Evolutionary conservation across 2,797 vertebrate species (phyloP).

Genomic region (Gadopsis bispinosus): DNA sequence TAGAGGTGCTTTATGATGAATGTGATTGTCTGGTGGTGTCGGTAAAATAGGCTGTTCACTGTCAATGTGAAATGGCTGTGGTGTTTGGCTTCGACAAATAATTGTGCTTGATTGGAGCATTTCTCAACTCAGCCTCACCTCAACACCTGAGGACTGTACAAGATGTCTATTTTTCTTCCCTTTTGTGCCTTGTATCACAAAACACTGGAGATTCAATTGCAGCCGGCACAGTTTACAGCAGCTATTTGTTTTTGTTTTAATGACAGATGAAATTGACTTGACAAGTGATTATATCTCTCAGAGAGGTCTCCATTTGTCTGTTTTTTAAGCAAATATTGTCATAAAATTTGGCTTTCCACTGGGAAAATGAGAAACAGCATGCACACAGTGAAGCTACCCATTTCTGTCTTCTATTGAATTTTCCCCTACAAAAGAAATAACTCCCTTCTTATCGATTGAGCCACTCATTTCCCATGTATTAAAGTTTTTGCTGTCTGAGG

Average conservation of each 20-base stretch:
- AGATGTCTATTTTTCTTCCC: conserved; percentile 15
- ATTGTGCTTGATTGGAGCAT: conserved; percentile 71
- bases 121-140: conserved; percentile 49
- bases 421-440: conserved; percentile 67
- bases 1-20: conserved; percentile 61
- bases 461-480: conserved; percentile 79
- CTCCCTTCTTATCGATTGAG: conserved; percentile 79
- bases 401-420: conserved; percentile 64
- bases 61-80: conserved; percentile 59
- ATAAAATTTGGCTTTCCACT: conserved; percentile 48
- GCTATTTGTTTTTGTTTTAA: conserved; percentile 76
- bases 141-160: conserved; percentile 43
- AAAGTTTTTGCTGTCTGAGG: conserved; percentile 77
- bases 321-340: conserved; percentile 63
- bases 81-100: conserved; percentile 51
- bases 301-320: conserved; percentile 57
- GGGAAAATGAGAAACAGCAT: conserved; percentile 66
- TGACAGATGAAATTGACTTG: conserved; percentile 72
- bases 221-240: conserved; percentile 20
- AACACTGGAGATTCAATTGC: conserved; percentile 34
- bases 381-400: conserved; percentile 49
- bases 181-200: conserved; percentile 31
- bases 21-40: conserved; percentile 48
- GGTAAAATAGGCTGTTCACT: conserved; percentile 60
- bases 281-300: conserved; percentile 66